Evolutionary conservation across 2,797 vertebrate species (phyloP).

Genomic region (Xerus rutilus): DNA sequence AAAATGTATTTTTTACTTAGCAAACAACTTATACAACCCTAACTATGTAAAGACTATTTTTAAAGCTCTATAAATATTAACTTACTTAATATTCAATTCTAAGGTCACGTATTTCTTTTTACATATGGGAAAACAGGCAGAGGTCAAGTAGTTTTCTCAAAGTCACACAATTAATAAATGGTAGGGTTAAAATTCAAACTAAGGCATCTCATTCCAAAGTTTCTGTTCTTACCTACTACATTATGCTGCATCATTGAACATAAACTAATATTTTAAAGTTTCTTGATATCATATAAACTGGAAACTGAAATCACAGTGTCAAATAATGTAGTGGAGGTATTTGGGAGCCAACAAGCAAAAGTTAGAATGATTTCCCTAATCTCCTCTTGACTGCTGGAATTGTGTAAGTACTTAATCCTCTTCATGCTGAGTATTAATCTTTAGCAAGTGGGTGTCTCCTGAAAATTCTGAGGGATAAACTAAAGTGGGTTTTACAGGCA

Average conservation of each 20-base stretch:
- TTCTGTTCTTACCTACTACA: not conserved
- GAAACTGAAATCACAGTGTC: constrained; percentile 17
- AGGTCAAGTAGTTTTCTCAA: not conserved
- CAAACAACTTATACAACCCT: not conserved
- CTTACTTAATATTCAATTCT: not conserved
- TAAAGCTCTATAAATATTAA: not conserved
- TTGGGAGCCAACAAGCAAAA: constrained; percentile 29
- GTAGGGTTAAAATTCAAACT: not conserved
- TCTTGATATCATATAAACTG: not conserved
- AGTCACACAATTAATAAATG: not conserved
- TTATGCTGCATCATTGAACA: not conserved
- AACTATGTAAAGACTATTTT: not conserved
- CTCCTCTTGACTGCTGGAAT: constrained; percentile 63
- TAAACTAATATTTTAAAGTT: not conserved
- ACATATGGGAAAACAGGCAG: not conserved
- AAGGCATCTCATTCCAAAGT: not conserved
- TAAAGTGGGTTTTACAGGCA: constrained; percentile 39
- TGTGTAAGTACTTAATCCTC: constrained; percentile 67
- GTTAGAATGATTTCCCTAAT: constrained; percentile 61
- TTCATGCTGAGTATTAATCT: constrained; percentile 65
- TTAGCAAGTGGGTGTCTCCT: constrained; percentile 56
- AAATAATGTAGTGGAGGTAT: not conserved
- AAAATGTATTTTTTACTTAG: not conserved
- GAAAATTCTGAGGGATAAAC: constrained; percentile 59
- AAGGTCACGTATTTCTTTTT: not conserved